Evolutionary conservation across 2,113 vertebrate genomes (phyloP).

Genomic region (Myotis yumanensis): DNA sequence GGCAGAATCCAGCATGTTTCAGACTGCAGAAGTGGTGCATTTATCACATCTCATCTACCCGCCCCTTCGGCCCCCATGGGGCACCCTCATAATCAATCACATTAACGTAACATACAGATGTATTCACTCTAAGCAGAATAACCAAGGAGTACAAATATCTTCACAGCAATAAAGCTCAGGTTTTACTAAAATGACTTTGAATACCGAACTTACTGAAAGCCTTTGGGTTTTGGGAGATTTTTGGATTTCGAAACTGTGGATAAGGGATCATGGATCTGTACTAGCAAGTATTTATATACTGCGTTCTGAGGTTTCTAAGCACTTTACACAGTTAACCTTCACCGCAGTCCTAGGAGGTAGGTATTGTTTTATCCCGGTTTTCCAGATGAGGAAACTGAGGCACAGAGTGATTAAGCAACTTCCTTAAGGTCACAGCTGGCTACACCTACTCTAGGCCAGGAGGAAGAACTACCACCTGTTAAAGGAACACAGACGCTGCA

Average conservation of each 20-base stretch:
- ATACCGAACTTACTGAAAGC: neutral
- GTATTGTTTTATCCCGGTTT: neutral
- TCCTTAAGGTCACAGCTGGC: neutral
- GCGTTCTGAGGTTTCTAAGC: neutral
- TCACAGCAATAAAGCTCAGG: neutral
- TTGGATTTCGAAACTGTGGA: neutral
- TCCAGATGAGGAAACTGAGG: neutral
- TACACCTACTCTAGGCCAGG: neutral
- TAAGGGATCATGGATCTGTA: neutral
- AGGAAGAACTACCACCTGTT: neutral
- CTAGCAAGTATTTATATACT: neutral
- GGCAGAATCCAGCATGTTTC: neutral
- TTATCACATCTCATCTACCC: neutral
- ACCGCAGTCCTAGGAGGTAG: neutral
- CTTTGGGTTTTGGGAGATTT: neutral
- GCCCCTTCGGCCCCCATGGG: neutral
- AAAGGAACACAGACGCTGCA: neutral
- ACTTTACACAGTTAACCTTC: neutral
- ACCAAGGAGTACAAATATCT: neutral
- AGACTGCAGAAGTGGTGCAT: neutral
- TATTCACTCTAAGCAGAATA: neutral
- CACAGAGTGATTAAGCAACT: neutral
- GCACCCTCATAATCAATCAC: neutral
- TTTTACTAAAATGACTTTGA: slow-evolving; percentile 1
- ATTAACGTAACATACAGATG: neutral